Evolutionary conservation across 2,113 vertebrate genomes (phyloP).

Genomic region (Sminthopsis crassicaudata): DNA sequence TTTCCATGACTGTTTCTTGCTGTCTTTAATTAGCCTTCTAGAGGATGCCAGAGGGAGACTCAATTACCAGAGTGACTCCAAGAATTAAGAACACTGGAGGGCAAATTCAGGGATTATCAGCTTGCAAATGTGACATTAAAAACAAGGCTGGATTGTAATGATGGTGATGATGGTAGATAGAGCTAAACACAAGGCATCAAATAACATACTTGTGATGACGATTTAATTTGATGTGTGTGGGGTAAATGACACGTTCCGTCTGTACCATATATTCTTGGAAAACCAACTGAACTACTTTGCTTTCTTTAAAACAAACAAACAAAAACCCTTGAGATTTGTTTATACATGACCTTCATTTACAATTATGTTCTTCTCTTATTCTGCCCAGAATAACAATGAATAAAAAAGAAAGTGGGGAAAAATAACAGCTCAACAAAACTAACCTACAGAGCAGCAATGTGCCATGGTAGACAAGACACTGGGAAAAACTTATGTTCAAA

Average conservation of each 20-base stretch:
- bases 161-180: not conserved
- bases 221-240: not conserved
- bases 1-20: not conserved
- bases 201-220: not conserved
- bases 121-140: not conserved
- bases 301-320: not conserved
- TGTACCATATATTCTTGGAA: not conserved
- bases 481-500: not conserved
- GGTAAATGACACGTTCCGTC: not conserved
- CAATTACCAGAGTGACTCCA: not conserved
- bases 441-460: not conserved
- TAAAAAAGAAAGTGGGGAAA: not conserved
- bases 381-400: not conserved
- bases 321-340: not conserved
- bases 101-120: not conserved
- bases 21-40: constrained; percentile 40
- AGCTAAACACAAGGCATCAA: not conserved
- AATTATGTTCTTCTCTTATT: not conserved
- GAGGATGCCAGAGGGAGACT: not conserved
- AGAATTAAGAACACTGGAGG: not conserved
- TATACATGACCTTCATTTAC: not conserved
- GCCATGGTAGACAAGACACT: not conserved
- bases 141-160: no score
- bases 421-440: not conserved
- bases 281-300: not conserved